Percentiles rank a stretch among this genome's conserved stretches.
Conservation (phyloP, 2,888 invertebrate genomes). For the Tenodera sinensis region DNA sequence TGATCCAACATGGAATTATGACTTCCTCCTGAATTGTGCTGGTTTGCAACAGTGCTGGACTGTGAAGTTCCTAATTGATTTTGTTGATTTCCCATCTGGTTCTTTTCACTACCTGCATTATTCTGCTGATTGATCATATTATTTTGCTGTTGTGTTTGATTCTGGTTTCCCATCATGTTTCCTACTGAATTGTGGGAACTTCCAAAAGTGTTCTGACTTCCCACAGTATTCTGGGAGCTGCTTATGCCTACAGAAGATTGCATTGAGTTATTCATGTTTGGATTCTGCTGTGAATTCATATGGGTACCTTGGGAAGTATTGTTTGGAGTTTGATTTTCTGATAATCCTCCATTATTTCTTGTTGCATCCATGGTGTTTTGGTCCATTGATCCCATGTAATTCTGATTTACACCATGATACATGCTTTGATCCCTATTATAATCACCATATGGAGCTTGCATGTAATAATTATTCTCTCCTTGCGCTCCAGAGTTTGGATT, state of each 20-base stretch:
- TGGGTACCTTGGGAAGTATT: neutral
- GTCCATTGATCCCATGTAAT: neutral
- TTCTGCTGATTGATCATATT: neutral
- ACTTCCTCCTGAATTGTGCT: neutral
- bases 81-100: neutral
- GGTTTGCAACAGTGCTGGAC: neutral
- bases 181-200: neutral
- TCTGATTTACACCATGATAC: neutral
- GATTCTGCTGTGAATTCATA: constrained; percentile 6
- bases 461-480: constrained; percentile 6
- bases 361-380: neutral
- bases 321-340: constrained; percentile 3
- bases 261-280: neutral
- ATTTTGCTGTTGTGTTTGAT: neutral
- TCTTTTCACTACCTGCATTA: neutral
- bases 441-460: constrained; percentile 3
- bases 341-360: neutral
- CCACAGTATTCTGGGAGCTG: neutral
- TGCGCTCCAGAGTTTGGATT: neutral
- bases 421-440: constrained; percentile 3
- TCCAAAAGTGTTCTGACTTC: neutral
- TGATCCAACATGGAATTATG: neutral
- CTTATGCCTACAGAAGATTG: neutral
- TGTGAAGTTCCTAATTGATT: neutral
- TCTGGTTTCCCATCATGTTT: neutral